phyloP scores from a whole-genome alignment of 64 coral and sea anemone genomes.

The Anthopleura sola region DNA sequence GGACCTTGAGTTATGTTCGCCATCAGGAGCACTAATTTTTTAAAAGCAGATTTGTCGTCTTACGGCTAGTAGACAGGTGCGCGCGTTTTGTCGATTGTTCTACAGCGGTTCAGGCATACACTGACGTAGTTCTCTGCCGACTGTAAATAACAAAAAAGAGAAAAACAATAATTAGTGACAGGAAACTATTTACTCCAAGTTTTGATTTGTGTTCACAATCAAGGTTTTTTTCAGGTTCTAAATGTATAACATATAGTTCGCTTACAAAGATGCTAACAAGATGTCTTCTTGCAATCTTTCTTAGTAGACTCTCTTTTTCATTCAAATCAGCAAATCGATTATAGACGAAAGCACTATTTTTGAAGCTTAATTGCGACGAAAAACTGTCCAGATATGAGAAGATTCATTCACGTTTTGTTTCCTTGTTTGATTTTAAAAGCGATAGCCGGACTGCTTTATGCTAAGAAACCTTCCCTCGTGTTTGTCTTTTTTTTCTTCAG shows the following conservation, averaged over 20 bases:
- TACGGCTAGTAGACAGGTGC: neutral
- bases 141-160: neutral
- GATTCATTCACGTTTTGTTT: no score
- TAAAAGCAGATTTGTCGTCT: neutral
- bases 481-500: no score
- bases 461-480: no score
- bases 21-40: neutral
- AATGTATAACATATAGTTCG: no score
- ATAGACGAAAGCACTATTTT: neutral
- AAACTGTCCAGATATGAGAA: no score
- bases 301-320: neutral
- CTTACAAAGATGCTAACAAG: neutral
- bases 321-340: neutral
- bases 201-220: slow-evolving; percentile 10
- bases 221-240: neutral
- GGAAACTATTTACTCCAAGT: neutral
- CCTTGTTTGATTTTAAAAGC: no score
- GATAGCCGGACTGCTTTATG: no score
- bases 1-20: neutral
- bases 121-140: neutral
- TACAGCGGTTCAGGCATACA: neutral
- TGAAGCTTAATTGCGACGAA: no score
- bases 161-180: neutral
- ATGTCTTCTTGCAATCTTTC: no score
- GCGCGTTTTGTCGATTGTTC: neutral